Base-by-base conservation (phyloP, 30 jellyfish, hydroid and myxozoan species). In the Hydractinia symbiolongicarpus region DNA sequence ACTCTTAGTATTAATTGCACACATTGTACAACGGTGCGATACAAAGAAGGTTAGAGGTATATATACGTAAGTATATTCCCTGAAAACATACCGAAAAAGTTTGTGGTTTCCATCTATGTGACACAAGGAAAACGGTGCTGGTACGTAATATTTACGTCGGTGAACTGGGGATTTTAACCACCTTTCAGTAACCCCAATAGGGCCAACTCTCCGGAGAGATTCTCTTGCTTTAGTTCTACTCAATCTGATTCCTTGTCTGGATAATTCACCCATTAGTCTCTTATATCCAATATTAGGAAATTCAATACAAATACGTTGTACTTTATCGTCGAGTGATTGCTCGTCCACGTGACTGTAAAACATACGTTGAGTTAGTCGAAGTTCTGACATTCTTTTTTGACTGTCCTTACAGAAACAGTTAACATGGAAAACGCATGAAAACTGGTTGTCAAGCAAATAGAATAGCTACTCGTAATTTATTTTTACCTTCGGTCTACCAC, bases 261-360 rank as follows among this genome's bases (percentile, higher is more conserved):
- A 67, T 10, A 86, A 79, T 58, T 67, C 81, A 40, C 95, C 95
- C 44, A 55, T 71, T 86, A 72, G 81, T 44, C 95, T 54, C n/a
- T 86, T 66, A 66, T 68, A 68, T 61, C 87, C 95, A 66, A 87
- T 77, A 62, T 86, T 79, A 11, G 95, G 86, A 53, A 86, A 86
- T 15, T 14, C 58, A n/a, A 62, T 11, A 57, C 73, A 54, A 11
- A 67, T 52, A 6, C 70, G 73, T 14, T 15, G 20, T 17, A 81
- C 76, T 13, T 14, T 52, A 7, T n/a, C 56, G 58, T 81, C 85
- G 40, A 81, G 75, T 53, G 50, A 55, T 9, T 16, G 51, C 10
- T 66, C 55, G 20, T 14, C 14, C 9, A 81, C 44, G 19, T 67
- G 50, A 21, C 72, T 8, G 55, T 67, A 50, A 7, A 9, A 7